Percentiles rank a stretch among this genome's conserved stretches.
Conservation (phyloP, 2,113 vertebrate species). For the Neofelis nebulosa region DNA sequence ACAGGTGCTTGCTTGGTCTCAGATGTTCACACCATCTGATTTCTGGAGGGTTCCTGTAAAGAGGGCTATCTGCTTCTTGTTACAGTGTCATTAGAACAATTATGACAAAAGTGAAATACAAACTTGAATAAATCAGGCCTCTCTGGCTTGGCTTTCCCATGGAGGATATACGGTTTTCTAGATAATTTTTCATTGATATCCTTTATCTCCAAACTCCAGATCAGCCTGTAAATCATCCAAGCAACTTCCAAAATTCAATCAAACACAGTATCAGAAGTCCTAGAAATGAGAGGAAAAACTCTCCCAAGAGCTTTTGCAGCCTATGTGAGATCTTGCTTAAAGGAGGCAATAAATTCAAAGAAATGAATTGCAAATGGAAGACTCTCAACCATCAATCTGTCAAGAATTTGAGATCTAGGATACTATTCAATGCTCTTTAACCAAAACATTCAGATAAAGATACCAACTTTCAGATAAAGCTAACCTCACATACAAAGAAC, state of each 20-base stretch:
- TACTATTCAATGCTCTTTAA: constrained; percentile 82
- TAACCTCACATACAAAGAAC: background rate
- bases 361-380: background rate
- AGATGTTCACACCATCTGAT: constrained; percentile 66
- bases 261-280: background rate
- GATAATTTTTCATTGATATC: background rate
- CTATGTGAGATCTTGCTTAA: background rate
- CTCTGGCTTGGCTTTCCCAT: background rate
- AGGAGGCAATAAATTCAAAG: background rate
- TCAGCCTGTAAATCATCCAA: background rate
- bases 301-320: too few species aligned
- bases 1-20: constrained; percentile 16
- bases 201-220: background rate
- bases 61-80: constrained; percentile 71
- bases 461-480: background rate
- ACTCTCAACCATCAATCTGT: background rate
- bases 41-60: constrained; percentile 36
- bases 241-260: background rate
- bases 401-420: background rate
- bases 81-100: constrained; percentile 74
- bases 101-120: constrained; percentile 55
- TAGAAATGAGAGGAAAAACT: background rate
- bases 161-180: background rate
- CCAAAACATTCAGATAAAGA: constrained; percentile 57
- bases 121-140: background rate